Evolutionary conservation across 2,797 vertebrate genomes (phyloP).

Genomic region (Chloroceryle inda): DNA sequence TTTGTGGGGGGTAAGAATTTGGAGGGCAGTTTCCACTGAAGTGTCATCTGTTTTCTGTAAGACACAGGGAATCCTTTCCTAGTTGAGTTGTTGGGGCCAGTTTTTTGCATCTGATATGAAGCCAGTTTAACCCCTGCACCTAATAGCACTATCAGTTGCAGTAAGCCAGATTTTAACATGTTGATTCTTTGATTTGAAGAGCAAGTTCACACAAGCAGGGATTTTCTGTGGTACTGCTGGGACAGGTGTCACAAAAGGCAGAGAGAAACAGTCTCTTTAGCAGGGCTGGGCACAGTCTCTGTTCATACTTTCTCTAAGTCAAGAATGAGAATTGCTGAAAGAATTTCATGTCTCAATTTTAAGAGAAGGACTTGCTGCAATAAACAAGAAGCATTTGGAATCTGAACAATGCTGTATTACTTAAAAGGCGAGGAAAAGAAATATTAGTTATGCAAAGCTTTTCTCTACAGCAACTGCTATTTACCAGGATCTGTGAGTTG

Average conservation of each 20-base stretch:
- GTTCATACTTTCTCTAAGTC: background rate
- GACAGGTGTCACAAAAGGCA: background rate
- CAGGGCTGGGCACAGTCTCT: background rate
- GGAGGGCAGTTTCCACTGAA: background rate
- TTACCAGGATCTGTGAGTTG: slow-evolving; percentile 95
- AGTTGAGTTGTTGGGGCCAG: background rate
- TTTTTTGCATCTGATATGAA: background rate
- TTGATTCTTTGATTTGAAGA: background rate
- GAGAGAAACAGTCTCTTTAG: background rate
- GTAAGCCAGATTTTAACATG: background rate
- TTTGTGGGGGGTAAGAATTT: background rate
- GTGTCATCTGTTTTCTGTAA: background rate
- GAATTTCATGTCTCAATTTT: background rate
- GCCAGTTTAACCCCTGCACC: background rate
- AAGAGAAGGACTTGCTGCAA: background rate
- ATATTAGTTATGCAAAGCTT: background rate
- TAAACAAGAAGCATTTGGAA: background rate
- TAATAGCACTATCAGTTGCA: background rate
- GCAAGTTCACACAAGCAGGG: background rate
- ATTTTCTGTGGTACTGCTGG: background rate
- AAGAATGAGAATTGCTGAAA: background rate
- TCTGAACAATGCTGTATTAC: background rate
- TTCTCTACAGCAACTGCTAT: slow-evolving; percentile 19
- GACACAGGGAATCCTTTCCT: background rate
- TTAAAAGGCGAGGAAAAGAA: background rate